phyloP scores from a whole-genome alignment of 2,888 invertebrate species.

The Acanthopleura granulata region DNA sequence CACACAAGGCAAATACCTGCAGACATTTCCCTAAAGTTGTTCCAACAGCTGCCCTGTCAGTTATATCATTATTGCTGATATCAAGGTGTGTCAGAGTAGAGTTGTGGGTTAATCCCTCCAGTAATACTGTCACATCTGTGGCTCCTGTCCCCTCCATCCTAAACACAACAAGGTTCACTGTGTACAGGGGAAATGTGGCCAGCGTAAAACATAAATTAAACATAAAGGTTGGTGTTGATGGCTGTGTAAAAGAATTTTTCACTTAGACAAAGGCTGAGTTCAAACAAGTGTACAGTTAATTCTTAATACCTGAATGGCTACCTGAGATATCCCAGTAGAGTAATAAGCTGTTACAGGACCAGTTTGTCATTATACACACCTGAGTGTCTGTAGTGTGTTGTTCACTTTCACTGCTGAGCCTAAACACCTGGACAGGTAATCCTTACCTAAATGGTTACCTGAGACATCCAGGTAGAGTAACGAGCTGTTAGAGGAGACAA shows the following conservation, averaged over 20 bases:
- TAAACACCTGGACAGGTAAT: slow-evolving; percentile 58
- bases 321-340: slow-evolving; percentile 55
- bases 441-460: slow-evolving; percentile 58
- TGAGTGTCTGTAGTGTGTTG: slow-evolving; percentile 37
- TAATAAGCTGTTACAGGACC: slow-evolving; percentile 45
- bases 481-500: slow-evolving; percentile 47
- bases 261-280: slow-evolving; percentile 51
- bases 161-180: neutral
- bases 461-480: slow-evolving; percentile 55
- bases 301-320: slow-evolving; percentile 58
- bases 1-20: slow-evolving; percentile 32
- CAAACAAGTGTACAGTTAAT: slow-evolving; percentile 56
- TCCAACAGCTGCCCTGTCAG: slow-evolving; percentile 41
- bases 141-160: slow-evolving; percentile 55
- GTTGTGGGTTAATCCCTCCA: slow-evolving; percentile 46
- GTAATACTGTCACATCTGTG: slow-evolving; percentile 46
- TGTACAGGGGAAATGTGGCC: too few species aligned
- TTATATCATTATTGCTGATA: slow-evolving; percentile 49
- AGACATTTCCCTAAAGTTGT: slow-evolving; percentile 38
- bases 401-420: slow-evolving; percentile 54
- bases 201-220: too few species aligned
- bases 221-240: neutral
- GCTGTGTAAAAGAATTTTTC: too few species aligned
- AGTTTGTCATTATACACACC: slow-evolving; percentile 23
- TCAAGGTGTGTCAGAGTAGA: slow-evolving; percentile 47